Percentiles rank a stretch among this genome's conserved stretches.
phyloP scores from a whole-genome alignment of 2,888 invertebrate species.

The Ophonus ardosiacus region DNA sequence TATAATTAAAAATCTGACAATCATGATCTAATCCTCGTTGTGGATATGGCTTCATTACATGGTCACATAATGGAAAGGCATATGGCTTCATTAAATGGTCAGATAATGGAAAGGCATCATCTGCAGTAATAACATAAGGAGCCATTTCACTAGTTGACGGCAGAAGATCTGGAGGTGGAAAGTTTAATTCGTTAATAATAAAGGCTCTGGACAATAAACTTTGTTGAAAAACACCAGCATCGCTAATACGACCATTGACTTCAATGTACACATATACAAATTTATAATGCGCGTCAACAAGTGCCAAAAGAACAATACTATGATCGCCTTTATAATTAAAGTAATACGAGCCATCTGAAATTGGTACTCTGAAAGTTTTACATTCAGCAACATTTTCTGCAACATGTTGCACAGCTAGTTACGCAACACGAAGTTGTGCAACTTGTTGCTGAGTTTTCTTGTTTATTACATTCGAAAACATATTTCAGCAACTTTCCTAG shows the following conservation, averaged over 20 bases:
- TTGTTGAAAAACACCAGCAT: conserved; percentile 60
- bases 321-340: conserved; percentile 65
- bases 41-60: conserved; percentile 60
- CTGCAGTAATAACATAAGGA: conserved; percentile 61
- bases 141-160: conserved; percentile 16
- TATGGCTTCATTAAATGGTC: conserved; percentile 59
- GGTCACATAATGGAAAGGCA: conserved; percentile 40
- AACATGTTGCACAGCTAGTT: no score
- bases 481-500: no score
- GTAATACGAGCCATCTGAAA: conserved; percentile 63
- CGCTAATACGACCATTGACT: conserved; percentile 64
- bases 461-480: no score
- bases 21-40: conserved; percentile 2
- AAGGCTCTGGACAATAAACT: conserved; percentile 49
- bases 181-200: conserved; percentile 54
- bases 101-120: conserved; percentile 59
- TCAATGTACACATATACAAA: conserved; percentile 62
- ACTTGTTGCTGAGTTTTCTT: no score
- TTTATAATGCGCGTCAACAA: conserved; percentile 58
- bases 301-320: conserved; percentile 55
- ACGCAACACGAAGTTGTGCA: no score
- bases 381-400: no score
- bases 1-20: conserved; percentile 57
- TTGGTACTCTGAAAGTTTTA: conserved; percentile 65
- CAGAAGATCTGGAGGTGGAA: conserved; percentile 39